Conservation (phyloP, 2,797 vertebrate species). For the Lacerta agilis region DNA sequence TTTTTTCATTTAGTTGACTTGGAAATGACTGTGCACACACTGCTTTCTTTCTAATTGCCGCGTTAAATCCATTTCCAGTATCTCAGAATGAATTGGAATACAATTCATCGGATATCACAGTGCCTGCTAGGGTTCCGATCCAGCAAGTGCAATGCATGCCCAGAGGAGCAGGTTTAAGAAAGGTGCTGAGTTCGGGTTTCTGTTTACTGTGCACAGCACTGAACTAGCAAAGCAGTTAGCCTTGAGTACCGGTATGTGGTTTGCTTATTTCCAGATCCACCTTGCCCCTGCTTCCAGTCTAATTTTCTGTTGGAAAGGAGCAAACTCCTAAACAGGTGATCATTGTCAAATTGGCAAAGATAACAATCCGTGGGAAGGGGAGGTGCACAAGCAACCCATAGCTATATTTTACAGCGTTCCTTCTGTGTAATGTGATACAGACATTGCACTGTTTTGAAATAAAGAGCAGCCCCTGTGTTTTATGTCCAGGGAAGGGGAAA, state of each 20-base stretch:
- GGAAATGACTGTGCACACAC: slow-evolving; percentile 18
- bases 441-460: background rate
- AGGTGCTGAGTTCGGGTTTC: background rate
- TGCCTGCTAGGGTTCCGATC: background rate
- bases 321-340: background rate
- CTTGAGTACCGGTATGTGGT: background rate
- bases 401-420: background rate
- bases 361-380: background rate
- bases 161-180: background rate
- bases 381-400: background rate
- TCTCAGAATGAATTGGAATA: slow-evolving; percentile 38
- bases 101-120: slow-evolving; percentile 6
- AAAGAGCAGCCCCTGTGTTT: background rate
- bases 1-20: slow-evolving; percentile 14
- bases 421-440: background rate
- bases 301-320: background rate
- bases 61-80: slow-evolving; percentile 27
- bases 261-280: background rate
- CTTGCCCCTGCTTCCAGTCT: background rate
- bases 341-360: background rate
- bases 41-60: slow-evolving; percentile 35
- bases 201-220: background rate
- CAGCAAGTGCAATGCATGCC: background rate
- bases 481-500: background rate
- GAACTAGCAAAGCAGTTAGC: background rate